Evolutionary conservation across 2,888 invertebrate species (phyloP).

Genomic region (Xylocampa areola): DNA sequence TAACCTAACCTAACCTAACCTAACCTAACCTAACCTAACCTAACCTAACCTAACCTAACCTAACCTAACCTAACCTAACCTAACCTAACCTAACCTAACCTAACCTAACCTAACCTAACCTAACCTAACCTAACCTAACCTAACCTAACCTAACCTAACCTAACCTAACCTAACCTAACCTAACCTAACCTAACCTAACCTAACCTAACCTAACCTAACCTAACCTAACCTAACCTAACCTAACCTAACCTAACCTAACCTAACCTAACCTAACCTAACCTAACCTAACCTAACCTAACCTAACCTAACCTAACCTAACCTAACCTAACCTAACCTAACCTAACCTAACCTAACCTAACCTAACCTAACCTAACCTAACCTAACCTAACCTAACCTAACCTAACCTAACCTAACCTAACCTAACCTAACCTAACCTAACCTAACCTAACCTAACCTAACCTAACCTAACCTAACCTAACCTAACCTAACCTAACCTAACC

Average conservation of each 20-base stretch:
- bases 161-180: constrained; percentile 1
- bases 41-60: constrained; percentile 1
- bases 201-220: constrained; percentile 1
- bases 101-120: constrained; percentile 1
- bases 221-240: constrained; percentile 1
- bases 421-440: constrained; percentile 1
- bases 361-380: constrained; percentile 1
- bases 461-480: constrained; percentile 1
- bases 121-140: constrained; percentile 1
- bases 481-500: constrained; percentile 1
- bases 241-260: constrained; percentile 1
- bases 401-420: constrained; percentile 1
- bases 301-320: constrained; percentile 1
- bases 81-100: constrained; percentile 1
- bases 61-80: constrained; percentile 1
- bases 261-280: constrained; percentile 1
- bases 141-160: constrained; percentile 1
- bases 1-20: constrained; percentile 1
- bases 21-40: constrained; percentile 1
- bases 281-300: constrained; percentile 1
- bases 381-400: constrained; percentile 1
- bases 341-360: constrained; percentile 1
- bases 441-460: constrained; percentile 1
- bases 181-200: constrained; percentile 1
- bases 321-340: constrained; percentile 1